Evolutionary conservation across 2,797 vertebrate species (phyloP).

Genomic region (Vespertilio murinus): DNA sequence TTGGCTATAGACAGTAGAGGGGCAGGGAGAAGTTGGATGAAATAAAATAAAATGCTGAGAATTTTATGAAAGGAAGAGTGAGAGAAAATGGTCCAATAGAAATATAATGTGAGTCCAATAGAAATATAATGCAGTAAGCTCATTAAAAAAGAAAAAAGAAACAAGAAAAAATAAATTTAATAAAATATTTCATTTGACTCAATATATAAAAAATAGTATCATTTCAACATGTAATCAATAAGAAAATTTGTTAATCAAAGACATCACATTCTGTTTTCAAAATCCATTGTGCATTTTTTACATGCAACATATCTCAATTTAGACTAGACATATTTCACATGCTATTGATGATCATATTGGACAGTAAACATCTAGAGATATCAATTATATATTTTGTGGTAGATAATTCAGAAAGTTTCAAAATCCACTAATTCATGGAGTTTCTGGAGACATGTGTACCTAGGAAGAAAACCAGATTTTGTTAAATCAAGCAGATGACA

Average conservation of each 20-base stretch:
- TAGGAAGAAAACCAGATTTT: not conserved
- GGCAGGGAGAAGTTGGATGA: not conserved
- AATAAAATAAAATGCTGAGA: not conserved
- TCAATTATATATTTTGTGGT: not conserved
- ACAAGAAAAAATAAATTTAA: not conserved
- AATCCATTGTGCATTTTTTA: not conserved
- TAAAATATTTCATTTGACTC: not conserved
- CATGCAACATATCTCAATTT: not conserved
- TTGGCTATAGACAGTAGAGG: not conserved
- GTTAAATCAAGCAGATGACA: not conserved
- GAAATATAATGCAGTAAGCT: not conserved
- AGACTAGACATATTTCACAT: not conserved
- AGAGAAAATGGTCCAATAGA: not conserved
- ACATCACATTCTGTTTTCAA: not conserved
- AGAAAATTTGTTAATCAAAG: not conserved
- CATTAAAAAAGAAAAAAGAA: not conserved
- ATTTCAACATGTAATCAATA: not conserved
- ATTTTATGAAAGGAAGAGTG: not conserved
- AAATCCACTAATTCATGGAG: not conserved
- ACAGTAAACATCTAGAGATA: not conserved
- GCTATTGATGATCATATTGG: not conserved
- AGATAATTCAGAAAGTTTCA: not conserved
- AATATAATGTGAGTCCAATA: not conserved
- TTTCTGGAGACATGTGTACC: not conserved
- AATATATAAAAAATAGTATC: not conserved